These are phyloP conservation scores for Scolopax bukidnonensis DNA, from an alignment of 2,797 vertebrate genomes.

Conservation along the genomic window DNA sequence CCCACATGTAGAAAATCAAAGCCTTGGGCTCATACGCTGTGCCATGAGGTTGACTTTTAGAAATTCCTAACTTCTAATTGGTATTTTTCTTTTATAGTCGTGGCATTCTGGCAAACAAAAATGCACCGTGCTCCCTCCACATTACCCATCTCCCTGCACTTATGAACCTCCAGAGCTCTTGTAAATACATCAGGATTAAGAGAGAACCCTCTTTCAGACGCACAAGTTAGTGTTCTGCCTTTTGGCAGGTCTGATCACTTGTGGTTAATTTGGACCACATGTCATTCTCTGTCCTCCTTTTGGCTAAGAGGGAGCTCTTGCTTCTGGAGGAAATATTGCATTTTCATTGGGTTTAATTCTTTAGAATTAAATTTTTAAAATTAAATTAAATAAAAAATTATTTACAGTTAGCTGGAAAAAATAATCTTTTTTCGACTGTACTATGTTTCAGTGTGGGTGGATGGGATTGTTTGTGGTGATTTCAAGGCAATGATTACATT, in stretches of 20 bases:
- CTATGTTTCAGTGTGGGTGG: neutral
- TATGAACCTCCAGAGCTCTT: neutral
- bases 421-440: neutral
- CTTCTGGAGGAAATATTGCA: neutral
- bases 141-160: rapidly evolving
- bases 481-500: neutral
- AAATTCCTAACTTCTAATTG: neutral
- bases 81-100: neutral
- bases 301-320: neutral
- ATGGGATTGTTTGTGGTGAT: neutral
- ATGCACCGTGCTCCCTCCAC: rapidly evolving
- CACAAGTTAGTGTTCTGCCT: neutral
- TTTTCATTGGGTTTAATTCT: slow-evolving; percentile 28
- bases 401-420: neutral
- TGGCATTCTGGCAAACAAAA: neutral
- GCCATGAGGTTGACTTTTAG: neutral
- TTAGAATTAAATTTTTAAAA: neutral
- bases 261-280: neutral
- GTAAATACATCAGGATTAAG: neutral
- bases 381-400: neutral
- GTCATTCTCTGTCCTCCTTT: neutral
- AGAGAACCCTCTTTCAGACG: neutral
- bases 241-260: neutral
- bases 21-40: rapidly evolving
- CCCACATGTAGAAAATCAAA: neutral